Evolutionary conservation across 2,113 vertebrate genomes (phyloP), one percentile per base, ranked within the genome.

Genomic region (Todiramphus chloris): DNA sequence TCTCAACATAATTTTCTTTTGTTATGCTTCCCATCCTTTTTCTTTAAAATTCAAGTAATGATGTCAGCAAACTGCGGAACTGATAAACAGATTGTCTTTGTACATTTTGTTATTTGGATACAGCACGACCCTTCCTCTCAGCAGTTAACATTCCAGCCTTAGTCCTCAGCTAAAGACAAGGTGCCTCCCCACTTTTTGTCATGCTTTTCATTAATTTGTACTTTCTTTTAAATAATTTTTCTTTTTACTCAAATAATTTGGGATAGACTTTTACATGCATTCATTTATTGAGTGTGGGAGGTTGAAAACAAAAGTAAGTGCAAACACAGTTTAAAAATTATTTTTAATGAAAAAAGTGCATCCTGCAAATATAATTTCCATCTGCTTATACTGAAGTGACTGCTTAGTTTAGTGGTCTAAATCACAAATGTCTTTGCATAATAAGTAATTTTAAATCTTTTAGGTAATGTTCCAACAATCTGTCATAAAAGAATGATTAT

Each of bases 371-470:
- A 15, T 30, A 66, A 66, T 55, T 78, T 74, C 39, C 10, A 2
- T n/a, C 60, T 69, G 3, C 17, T 87, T 88, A 31, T 4, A 6
- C 11, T 73, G 67, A 91, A 89, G 27, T 44, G 25, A 41, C 90
- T 68, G 4, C 35, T 86, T 55, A 50, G 18, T 77, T 87, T 80
- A 81, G 35, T 81, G 23, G 25, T 39, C 6, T 50, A 94, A 85
- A 28, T 31, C 44, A 82, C 31, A 93, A 94, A 63, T 33, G 18
- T 6, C 3, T 88, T 91, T 81, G 81, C 77, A 23, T 53, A 91
- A 75, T 51, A 10, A 63, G 6, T 50, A 91, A 78, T 91, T 94
- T 91, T 46, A 60, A 92, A 70, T 91, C 12, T 90, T 30, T 46
- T 48, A 69, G 30, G 21, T 70, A 48, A 60, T 25, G 5, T 58